Percentiles rank a stretch among this genome's conserved stretches.
Conservation (phyloP, 2,888 invertebrate species). For the Rhagonycha lutea region DNA sequence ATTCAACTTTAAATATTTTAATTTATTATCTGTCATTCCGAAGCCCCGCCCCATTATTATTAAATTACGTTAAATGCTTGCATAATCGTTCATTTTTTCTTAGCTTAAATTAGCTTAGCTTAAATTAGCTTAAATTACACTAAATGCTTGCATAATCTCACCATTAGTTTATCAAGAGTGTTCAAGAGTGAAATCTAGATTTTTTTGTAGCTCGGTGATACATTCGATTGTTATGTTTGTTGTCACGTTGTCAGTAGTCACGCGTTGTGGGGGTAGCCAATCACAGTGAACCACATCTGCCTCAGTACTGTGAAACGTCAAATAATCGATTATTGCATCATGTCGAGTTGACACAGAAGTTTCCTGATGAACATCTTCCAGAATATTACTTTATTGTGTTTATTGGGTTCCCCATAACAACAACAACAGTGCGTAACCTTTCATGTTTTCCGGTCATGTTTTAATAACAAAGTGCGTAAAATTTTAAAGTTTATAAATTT, state of each 20-base stretch:
- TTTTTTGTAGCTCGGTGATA: neutral
- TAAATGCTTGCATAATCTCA: too few relatives aligned
- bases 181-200: too few relatives aligned
- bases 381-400: neutral
- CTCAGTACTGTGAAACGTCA: neutral
- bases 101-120: too few relatives aligned
- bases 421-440: neutral
- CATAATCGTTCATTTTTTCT: too few relatives aligned
- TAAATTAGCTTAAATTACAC: too few relatives aligned
- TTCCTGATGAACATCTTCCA: neutral
- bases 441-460: neutral
- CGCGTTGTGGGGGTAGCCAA: slow-evolving; percentile 1
- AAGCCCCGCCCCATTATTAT: too few relatives aligned
- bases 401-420: neutral
- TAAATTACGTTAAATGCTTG: too few relatives aligned
- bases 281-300: slow-evolving; percentile 7
- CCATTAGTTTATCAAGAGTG: too few relatives aligned
- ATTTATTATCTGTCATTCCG: too few relatives aligned
- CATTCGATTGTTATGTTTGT: neutral
- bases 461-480: neutral
- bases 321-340: slow-evolving; percentile 15
- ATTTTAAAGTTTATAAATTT: neutral
- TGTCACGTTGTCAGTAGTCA: neutral
- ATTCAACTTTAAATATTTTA: too few relatives aligned
- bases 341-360: neutral